Evolutionary conservation across 2,113 vertebrate species (phyloP), one percentile per base, ranked within the genome.

Genomic region (Zosterops hypoxanthus): DNA sequence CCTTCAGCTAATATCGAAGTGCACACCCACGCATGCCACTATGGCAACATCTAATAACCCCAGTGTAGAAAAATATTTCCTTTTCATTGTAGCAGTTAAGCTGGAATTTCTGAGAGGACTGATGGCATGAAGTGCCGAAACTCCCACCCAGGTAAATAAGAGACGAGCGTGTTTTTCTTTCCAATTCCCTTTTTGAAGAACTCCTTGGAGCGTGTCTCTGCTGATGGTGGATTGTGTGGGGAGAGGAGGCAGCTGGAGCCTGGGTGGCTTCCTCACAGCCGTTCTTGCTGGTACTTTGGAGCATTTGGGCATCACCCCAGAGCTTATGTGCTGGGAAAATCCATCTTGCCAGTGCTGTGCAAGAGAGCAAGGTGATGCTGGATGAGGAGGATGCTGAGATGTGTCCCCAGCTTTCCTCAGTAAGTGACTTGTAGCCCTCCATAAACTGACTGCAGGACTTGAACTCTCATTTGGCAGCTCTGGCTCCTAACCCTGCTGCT

Each of bases 61-160:
- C 66, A 21, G 55, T 16, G 70, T 55, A 94, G 95, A 65, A 94
- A 94, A 96, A 93, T 94, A 95, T 94, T 96, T 91, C 94, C 85
- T 88, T 96, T 91, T 85, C 85, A 52, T 55, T 86, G 75, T 42
- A 90, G 78, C 71, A 66, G 84, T 79, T 85, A 88, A 87, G 63
- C 70, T 83, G 94, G 93, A 93, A 86, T 88, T 95, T 83, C 61
- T 80, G 44, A 85, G 73, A 65, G 66, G 78, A 34, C 53, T 92
- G 70, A 55, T 85, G 75, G 50, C 3, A 16, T 69, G 63, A 80
- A 86, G 68, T 63, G 60, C 44, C 0, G 9, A 5, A 92, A 92
- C 82, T 95, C 92, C 82, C 93, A 88, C 85, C 76, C 69, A 78
- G 88, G 79, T 66, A 77, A 77, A 81, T 85, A 47, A 80, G 60